A percentile compares a stretch with the other conserved stretches of the same genome.
Conservation (phyloP, 2,888 invertebrate species). For the Lordiphosa andalusiaca region DNA sequence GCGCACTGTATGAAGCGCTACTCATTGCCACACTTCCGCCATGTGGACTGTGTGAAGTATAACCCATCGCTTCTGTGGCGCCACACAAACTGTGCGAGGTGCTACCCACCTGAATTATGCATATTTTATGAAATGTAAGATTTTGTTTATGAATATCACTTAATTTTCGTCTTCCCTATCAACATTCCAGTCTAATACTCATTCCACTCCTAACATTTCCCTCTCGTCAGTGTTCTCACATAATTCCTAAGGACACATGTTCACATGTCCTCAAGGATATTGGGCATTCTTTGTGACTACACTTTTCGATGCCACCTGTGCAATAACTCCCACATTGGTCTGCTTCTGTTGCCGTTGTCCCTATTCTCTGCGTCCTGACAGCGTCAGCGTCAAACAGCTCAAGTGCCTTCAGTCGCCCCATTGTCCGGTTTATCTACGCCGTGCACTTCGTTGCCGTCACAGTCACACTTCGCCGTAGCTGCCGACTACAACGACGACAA, state of each 20-base stretch:
- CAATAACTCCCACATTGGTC: no score
- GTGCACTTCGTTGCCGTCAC: conserved; percentile 59
- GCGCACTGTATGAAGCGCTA: no score
- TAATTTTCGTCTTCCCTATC: no score
- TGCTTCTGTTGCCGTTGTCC: conserved; percentile 32
- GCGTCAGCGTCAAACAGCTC: conserved; percentile 44
- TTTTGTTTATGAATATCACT: no score
- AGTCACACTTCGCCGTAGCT: conserved; percentile 56
- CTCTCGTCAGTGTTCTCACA: conserved; percentile 1
- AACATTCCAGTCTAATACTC: no score
- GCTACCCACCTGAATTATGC: no score
- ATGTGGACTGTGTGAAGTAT: no score
- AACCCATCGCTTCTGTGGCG: no score
- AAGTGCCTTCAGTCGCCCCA: conserved; percentile 13
- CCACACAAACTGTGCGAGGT: no score
- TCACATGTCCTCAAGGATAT: conserved; percentile 35
- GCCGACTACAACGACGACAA: conserved; percentile 27
- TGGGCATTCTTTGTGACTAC: conserved; percentile 39
- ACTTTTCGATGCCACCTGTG: conserved; percentile 24
- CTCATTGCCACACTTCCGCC: no score
- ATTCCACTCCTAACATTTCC: background rate
- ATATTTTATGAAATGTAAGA: no score
- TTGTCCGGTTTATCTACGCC: conserved; percentile 53
- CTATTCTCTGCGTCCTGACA: conserved; percentile 46
- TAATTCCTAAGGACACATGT: background rate